These are phyloP conservation scores for Colletes collaris DNA, from an alignment of 2,888 invertebrate species.

Conservation along the genomic window DNA sequence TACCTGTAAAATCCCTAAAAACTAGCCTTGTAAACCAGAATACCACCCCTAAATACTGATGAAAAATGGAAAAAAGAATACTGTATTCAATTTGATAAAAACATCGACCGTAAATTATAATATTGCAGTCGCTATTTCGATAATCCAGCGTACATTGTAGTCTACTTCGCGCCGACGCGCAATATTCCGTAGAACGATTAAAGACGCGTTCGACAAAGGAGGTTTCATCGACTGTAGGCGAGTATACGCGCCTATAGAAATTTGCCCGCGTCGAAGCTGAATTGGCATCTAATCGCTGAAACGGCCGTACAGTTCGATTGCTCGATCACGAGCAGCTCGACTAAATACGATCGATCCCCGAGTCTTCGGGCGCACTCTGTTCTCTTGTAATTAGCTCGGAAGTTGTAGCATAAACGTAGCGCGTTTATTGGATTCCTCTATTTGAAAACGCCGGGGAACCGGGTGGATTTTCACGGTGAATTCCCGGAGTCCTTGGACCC, in stretches of 20 bases:
- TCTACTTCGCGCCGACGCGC: too few species aligned
- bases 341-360: conserved; percentile 40
- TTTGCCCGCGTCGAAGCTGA: conserved; percentile 4
- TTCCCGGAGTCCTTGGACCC: neutral
- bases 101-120: too few species aligned
- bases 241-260: conserved; percentile 22
- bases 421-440: conserved; percentile 55
- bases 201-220: neutral
- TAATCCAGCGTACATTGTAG: too few species aligned
- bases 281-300: conserved; percentile 19
- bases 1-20: too few species aligned
- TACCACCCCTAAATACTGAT: too few species aligned
- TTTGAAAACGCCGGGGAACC: conserved; percentile 12
- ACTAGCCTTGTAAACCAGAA: too few species aligned
- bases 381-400: conserved; percentile 42
- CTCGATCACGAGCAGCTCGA: neutral
- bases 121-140: too few species aligned
- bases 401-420: conserved; percentile 12
- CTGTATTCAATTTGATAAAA: too few species aligned
- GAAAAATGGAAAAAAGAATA: too few species aligned
- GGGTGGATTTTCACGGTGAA: conserved; percentile 2
- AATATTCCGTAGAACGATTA: neutral
- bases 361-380: neutral
- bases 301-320: conserved; percentile 17
- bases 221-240: neutral